phyloP scores from a whole-genome alignment of 1,140 invertebrate species.

The Latrodectus geometricus region DNA sequence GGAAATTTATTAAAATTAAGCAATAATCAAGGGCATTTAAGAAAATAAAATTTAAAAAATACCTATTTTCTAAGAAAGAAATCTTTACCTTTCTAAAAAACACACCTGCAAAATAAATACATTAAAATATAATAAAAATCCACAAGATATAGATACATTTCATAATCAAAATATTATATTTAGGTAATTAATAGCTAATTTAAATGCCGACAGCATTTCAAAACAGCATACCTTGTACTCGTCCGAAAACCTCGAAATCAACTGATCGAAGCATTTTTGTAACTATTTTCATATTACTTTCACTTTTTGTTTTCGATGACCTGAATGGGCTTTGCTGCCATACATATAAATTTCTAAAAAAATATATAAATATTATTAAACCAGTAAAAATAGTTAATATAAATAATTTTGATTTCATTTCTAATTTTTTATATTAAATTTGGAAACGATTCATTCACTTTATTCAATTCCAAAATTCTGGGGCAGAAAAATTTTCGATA shows the following conservation, averaged over 20 bases:
- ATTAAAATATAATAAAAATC: neutral
- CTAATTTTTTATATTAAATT: too few relatives aligned
- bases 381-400: too few relatives aligned
- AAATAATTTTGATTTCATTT: too few relatives aligned
- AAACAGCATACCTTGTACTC: conserved; percentile 31
- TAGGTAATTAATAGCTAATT: neutral
- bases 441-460: too few relatives aligned
- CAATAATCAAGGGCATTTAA: neutral
- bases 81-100: conserved; percentile 45
- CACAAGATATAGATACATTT: neutral
- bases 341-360: neutral
- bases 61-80: neutral
- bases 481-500: too few relatives aligned
- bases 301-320: conserved; percentile 3
- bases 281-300: conserved; percentile 34
- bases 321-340: conserved; percentile 10
- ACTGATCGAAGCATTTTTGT: conserved; percentile 32
- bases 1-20: too few relatives aligned
- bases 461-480: too few relatives aligned
- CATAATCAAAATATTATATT: neutral
- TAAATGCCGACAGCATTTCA: neutral
- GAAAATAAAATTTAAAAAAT: neutral
- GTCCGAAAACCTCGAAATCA: conserved; percentile 54
- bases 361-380: too few relatives aligned
- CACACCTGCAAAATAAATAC: conserved; percentile 32